Base-by-base conservation (phyloP, 2,888 invertebrate species). In the Diarsia mendica region DNA sequence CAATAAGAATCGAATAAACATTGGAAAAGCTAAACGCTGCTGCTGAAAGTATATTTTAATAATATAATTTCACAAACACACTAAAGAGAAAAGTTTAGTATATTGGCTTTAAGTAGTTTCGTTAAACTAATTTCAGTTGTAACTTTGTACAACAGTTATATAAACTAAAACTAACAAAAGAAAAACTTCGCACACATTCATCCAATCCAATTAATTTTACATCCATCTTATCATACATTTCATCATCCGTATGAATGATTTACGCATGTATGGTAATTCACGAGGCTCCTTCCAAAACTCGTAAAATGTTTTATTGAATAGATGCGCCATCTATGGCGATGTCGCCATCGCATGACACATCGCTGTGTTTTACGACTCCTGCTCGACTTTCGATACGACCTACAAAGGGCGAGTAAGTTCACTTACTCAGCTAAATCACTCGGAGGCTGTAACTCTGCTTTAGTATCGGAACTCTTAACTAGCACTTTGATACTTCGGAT, bases 271-370 rank as follows among this genome's bases (percentile, higher is more conserved):
- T 83, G 82, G 74, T 76, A 79, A 85, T 85, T 69, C 64, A 23
- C 46, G 46, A 60, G 28, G 64, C 72, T 82, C 72, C 73, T 81
- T 83, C 79, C 84, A 73, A 67, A 70, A 72, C 77, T 82, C 88
- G 67, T 88, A 89, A 87, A 88, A 77, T 82, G 70, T 88, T 85
- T 85, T 88, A 88, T 87, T 85, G 87, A 90, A 87, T 86, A 80
- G 83, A 83, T 87, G 80, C 72, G 81, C 75, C 71, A 67, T 81
- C 72, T 78, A 67, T 66, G 49, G 74, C 60, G 76, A 66, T 75
- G 85, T 80, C 80, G 80, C 80, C 85, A 75, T 80, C 66, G 44
- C 33, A 76, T 78, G 73, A 80, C 89, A 78, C 73, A 85, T 85
- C 68, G 75, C 83, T 72, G 69, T 77, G 72, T 83, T 87, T 87